Conservation (phyloP, 2,797 vertebrate species). For the Malurus splendens region DNA sequence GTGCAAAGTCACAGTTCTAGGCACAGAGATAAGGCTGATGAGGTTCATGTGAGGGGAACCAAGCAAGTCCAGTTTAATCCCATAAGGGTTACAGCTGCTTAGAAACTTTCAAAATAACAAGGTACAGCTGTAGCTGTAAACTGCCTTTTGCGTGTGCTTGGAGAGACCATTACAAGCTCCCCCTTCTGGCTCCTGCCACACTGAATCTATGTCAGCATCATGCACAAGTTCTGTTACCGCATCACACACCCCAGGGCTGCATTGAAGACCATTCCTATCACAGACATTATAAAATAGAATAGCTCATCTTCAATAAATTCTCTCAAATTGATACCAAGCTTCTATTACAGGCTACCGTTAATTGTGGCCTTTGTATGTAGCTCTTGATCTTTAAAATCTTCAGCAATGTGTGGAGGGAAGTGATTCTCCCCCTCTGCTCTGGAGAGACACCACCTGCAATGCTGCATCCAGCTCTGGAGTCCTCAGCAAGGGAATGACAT, state of each 20-base stretch:
- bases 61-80: background rate
- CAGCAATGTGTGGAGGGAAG: background rate
- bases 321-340: background rate
- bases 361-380: background rate
- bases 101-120: background rate
- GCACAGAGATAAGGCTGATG: background rate
- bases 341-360: background rate
- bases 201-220: background rate
- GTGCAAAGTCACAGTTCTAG: background rate
- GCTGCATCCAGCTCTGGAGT: background rate
- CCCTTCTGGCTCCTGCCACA: background rate
- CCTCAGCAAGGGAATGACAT: background rate
- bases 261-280: background rate
- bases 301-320: background rate
- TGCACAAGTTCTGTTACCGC: background rate
- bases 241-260: background rate
- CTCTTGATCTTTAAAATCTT: background rate
- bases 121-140: background rate
- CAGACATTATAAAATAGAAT: background rate
- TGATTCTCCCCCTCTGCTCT: background rate
- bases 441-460: background rate
- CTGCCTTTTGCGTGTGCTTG: fast-evolving
- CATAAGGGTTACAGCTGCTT: fast-evolving
- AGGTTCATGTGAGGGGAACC: background rate
- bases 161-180: background rate